These are phyloP conservation scores for cattle (Bos taurus) DNA, from an alignment of 2,113 vertebrate genomes.

Conservation along the genomic window DNA sequence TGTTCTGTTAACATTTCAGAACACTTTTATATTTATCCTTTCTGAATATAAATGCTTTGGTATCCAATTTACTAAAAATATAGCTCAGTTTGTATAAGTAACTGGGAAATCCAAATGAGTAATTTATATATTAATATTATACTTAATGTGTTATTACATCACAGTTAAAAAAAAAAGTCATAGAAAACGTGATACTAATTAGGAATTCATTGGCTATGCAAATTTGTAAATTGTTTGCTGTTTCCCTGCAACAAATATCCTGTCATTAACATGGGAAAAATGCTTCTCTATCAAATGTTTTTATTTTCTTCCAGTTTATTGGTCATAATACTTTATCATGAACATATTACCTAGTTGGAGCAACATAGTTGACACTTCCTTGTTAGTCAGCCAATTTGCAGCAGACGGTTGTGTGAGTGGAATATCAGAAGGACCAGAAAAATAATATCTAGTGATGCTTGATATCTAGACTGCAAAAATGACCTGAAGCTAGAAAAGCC, in stretches of 20 bases:
- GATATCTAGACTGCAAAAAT: neutral
- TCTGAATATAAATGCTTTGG: neutral
- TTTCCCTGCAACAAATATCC: neutral
- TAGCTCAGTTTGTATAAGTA: neutral
- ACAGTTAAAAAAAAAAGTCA: neutral
- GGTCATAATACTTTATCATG: neutral
- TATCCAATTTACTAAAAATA: neutral
- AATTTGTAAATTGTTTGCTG: neutral
- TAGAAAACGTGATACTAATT: neutral
- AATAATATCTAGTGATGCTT: slow-evolving; percentile 3
- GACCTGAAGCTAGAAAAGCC: slow-evolving; percentile 25
- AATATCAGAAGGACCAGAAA: slow-evolving; percentile 23
- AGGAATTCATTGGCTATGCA: neutral
- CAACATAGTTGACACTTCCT: neutral
- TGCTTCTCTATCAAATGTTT: slow-evolving; percentile 43
- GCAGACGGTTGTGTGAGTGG: neutral
- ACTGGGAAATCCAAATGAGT: neutral
- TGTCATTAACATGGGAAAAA: slow-evolving; percentile 40
- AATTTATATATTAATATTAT: neutral
- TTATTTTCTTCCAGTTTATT: slow-evolving; percentile 45
- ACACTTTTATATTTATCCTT: neutral
- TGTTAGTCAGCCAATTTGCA: slow-evolving; percentile 7
- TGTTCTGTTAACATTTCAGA: neutral
- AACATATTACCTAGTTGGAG: neutral
- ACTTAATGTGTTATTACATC: neutral